Evolutionary conservation across 2,888 invertebrate species (phyloP), one percentile per base, ranked within the genome.

Genomic region (Empis stercorea): DNA sequence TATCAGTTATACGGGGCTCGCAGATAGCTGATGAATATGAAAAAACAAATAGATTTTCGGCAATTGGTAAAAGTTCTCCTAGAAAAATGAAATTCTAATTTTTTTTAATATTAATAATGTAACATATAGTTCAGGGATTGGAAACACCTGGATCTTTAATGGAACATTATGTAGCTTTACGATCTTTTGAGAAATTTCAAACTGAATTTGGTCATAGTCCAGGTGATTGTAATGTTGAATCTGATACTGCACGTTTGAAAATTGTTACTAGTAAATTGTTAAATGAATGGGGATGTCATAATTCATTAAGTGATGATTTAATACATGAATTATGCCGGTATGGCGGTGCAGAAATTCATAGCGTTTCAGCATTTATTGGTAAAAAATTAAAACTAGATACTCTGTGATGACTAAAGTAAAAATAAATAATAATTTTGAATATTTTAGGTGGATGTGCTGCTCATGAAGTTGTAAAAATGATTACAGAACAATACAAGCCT

Each of bases 401-500:
- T n/a, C n/a, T n/a, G n/a, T n/a, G n/a, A n/a, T n/a, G n/a, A n/a
- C n/a, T n/a, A n/a, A n/a, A n/a, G n/a, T n/a, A n/a, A 14, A 44
- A 13, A 40, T 47, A 36, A 37, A 43, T n/a, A 30, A 17, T 45
- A 32, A n/a, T n/a, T n/a, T n/a, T n/a, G n/a, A n/a, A n/a, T n/a
- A n/a, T 68, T 60, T 50, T 64, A 68, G 89, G 87, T 52, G 97
- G 96, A 4, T 86, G 92, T 64, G 87, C 87, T 23, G 95, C 96
- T 9, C 97, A 99, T 62, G 97, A 97, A 74, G 83, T 84, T 5
- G 92, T 96, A 54, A 99, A 99, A 73, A 74, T 99, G 48, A 78
- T 96, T 47, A 97, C 97, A 3, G 81, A 82, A 61, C 99, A 99
- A 72, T 99, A 94, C 70, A 87, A 92, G 61, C 97, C 97, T 34